A percentile compares a stretch with the other conserved stretches of the same genome.
Conservation (phyloP, 2,113 vertebrate genomes). For the Dasyornis broadbenti region DNA sequence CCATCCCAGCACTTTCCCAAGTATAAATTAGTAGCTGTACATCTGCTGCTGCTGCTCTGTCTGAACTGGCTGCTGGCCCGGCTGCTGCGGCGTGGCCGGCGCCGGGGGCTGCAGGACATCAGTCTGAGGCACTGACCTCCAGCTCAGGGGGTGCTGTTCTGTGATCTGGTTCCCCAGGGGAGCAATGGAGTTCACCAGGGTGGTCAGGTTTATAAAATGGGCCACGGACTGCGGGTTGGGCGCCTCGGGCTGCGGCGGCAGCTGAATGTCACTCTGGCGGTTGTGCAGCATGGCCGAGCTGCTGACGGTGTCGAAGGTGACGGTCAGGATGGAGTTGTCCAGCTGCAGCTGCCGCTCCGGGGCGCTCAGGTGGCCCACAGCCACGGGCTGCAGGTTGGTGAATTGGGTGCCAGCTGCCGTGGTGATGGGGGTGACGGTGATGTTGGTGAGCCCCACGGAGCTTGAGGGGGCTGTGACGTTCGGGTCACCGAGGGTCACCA, state of each 20-base stretch:
- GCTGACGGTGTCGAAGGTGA: conserved; percentile 92
- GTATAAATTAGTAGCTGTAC: conserved; percentile 85
- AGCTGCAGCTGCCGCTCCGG: conserved; percentile 88
- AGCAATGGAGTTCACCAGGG: conserved; percentile 91
- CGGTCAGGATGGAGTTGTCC: conserved; percentile 95
- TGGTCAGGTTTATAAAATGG: conserved; percentile 96
- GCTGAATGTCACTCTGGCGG: conserved; percentile 80
- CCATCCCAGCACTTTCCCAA: background rate
- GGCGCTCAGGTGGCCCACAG: conserved; percentile 83
- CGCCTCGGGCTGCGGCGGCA: conserved; percentile 74
- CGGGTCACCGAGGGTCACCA: conserved; percentile 88
- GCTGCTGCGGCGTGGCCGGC: conserved; percentile 56
- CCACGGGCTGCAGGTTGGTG: conserved; percentile 91
- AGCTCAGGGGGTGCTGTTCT: conserved; percentile 82
- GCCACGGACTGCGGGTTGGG: conserved; percentile 82
- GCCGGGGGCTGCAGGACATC: conserved; percentile 65
- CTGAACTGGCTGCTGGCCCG: conserved; percentile 66
- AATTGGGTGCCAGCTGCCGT: conserved; percentile 84
- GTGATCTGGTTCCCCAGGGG: conserved; percentile 79
- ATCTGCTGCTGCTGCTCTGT: conserved; percentile 84
- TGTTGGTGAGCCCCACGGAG: conserved; percentile 88
- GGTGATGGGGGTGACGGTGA: conserved; percentile 90
- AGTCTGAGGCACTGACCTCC: conserved; percentile 84
- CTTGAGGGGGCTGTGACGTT: conserved; percentile 78
- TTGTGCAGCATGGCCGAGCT: conserved; percentile 91